phyloP scores from a whole-genome alignment of 2,797 vertebrate genomes.

The Sebastolobus altivelis region DNA sequence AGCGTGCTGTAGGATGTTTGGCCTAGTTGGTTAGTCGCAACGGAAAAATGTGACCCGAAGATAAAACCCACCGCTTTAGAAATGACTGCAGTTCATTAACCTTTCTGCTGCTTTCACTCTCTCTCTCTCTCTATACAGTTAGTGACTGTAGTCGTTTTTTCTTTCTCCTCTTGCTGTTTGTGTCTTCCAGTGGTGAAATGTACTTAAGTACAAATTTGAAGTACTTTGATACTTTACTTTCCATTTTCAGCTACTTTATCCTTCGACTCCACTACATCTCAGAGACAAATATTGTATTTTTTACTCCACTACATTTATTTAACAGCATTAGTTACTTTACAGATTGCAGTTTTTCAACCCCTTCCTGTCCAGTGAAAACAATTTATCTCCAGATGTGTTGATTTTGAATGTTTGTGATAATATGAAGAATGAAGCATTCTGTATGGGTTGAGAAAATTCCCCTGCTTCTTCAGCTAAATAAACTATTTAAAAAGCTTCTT shows the following conservation, averaged over 20 bases:
- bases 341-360: not conserved
- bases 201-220: not conserved
- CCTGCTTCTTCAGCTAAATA: not conserved
- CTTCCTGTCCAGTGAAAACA: not conserved
- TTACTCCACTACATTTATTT: not conserved
- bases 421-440: not conserved
- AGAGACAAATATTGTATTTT: not conserved
- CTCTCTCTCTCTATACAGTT: not conserved
- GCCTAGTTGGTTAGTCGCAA: not conserved
- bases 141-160: not conserved
- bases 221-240: not conserved
- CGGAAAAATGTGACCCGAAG: conserved; percentile 48
- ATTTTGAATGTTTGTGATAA: not conserved
- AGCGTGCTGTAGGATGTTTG: conserved; percentile 1
- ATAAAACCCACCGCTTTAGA: conserved; percentile 44
- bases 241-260: not conserved
- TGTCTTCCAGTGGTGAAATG: not conserved
- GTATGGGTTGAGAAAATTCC: not conserved
- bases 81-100: conserved; percentile 28
- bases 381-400: not conserved
- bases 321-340: not conserved
- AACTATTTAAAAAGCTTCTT: not conserved
- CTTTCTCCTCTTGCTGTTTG: not conserved
- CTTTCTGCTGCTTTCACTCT: not conserved
- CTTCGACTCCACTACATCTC: not conserved